A percentile compares a stretch with the other conserved stretches of the same genome.
phyloP scores from a whole-genome alignment of 2,797 vertebrate species.

The Holocentrus rufus region DNA sequence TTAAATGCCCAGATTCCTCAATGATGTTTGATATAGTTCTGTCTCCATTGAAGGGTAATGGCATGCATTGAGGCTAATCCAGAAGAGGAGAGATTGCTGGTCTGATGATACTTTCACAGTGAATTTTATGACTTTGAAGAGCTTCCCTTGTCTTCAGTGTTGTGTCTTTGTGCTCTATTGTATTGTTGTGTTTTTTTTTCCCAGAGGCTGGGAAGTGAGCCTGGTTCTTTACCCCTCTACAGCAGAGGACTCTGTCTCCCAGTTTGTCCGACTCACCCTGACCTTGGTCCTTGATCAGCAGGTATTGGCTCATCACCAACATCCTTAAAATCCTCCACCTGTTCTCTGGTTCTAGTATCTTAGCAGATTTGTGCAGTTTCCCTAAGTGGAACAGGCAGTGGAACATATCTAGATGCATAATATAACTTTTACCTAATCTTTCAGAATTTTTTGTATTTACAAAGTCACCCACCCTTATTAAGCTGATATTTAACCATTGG shows the following conservation, averaged over 20 bases:
- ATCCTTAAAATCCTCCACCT: background rate
- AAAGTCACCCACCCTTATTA: background rate
- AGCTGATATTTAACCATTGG: background rate
- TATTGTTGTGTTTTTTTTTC: conserved; percentile 5
- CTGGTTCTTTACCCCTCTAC: conserved; percentile 92
- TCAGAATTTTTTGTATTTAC: background rate
- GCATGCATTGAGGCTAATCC: too few species aligned
- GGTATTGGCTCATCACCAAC: conserved; percentile 63
- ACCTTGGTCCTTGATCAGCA: conserved; percentile 86
- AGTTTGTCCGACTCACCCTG: conserved; percentile 92
- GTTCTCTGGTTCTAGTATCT: background rate
- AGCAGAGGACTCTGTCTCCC: conserved; percentile 89
- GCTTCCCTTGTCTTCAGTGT: too few species aligned
- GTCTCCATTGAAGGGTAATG: too few species aligned
- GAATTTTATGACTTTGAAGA: background rate
- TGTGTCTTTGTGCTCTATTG: background rate
- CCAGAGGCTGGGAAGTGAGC: conserved; percentile 88
- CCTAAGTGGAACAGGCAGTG: background rate
- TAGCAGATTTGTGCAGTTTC: background rate
- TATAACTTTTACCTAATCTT: background rate
- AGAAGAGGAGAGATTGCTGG: too few species aligned
- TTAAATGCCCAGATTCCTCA: too few species aligned
- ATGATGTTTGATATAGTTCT: too few species aligned
- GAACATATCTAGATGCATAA: too few species aligned
- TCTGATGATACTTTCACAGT: too few species aligned